Evolutionary conservation across 2,888 invertebrate genomes (phyloP), one percentile per base, ranked within the genome.

Genomic region (Rutpela maculata): DNA sequence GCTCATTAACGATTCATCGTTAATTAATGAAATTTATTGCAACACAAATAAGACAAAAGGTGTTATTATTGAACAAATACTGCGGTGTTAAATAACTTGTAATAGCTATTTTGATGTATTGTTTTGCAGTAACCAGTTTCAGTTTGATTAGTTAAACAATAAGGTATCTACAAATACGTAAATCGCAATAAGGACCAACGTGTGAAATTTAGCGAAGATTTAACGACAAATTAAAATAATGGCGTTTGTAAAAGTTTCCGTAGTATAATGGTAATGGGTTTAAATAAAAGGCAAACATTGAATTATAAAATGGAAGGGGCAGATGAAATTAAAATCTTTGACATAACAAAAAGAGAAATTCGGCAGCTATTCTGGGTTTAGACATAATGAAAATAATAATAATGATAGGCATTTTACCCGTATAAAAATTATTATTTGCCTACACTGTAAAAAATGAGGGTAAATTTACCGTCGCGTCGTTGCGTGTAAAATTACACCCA

Each of bases 1-100:
- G 1, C 50, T 67, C 26, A 67, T 74, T 77, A 74, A 26, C 76
- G 38, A 7, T 22, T 50, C 11, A 18, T 9, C 35, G 73, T 60
- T 74, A 77, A 77, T 69, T 74, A 74, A 77, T 74, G 74, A 74
- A 74, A 77, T 74, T 76, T 73, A 76, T 63, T 63, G 76, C 73
- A 76, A 73, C 56, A 76, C 63, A 72, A 76, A 76, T 69, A 74
- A 50, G 59, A 77, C 57, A 70, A 69, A 43, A 77, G 63, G 77
- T 74, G 77, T 65, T 77, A 74, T 67, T 67, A n/a, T 50, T 67
- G 17, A 38, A 15, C 67, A 19, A 59, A 59, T 15, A 59, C 9
- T 3, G 59, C 18, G 18, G 22, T 22, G 59, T 59, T 59, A 67
- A 67, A 67, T 43, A 66, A 66, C 15, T 11, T 66, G 43, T 66